Percentiles rank a stretch among this genome's conserved stretches.
phyloP scores from a whole-genome alignment of 1,140 invertebrate species.

The honey bee (Apis mellifera) region DNA sequence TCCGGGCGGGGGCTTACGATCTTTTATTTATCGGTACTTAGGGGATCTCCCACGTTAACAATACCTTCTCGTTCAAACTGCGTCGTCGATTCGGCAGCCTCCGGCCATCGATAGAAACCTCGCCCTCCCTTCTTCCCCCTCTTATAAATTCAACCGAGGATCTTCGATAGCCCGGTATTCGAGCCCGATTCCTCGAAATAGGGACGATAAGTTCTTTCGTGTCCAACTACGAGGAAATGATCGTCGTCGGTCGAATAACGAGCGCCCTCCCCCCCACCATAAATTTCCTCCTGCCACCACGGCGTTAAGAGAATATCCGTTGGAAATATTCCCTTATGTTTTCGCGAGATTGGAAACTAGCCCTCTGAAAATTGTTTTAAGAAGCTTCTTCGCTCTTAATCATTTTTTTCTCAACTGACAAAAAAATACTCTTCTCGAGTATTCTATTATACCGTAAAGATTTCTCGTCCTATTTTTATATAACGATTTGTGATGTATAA shows the following conservation, averaged over 20 bases:
- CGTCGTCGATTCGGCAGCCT: constrained; percentile 24
- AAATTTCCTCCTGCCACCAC: not conserved
- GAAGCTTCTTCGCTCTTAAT: too few relatives aligned
- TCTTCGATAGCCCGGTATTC: constrained; percentile 35
- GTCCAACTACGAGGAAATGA: constrained; percentile 27
- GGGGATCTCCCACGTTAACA: constrained; percentile 50
- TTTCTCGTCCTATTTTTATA: too few relatives aligned
- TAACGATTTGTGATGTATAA: too few relatives aligned
- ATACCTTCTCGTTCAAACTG: constrained; percentile 34
- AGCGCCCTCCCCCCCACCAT: not conserved
- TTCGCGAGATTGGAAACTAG: too few relatives aligned
- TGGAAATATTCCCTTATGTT: not conserved
- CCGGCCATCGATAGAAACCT: constrained; percentile 41
- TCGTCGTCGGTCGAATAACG: constrained; percentile 8
- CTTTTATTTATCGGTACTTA: constrained; percentile 64
- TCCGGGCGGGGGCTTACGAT: constrained; percentile 36
- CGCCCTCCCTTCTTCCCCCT: too few relatives aligned
- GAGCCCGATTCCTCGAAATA: constrained; percentile 46
- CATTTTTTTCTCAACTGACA: too few relatives aligned
- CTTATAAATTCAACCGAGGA: constrained; percentile 54
- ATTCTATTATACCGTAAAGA: too few relatives aligned
- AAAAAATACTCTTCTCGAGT: too few relatives aligned
- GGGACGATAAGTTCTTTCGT: constrained; percentile 38
- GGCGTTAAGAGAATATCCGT: not conserved
- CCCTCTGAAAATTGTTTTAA: too few relatives aligned